Evolutionary conservation across 1,140 invertebrate genomes (phyloP), one percentile per base, ranked within the genome.

Genomic region (Drosophila auraria): DNA sequence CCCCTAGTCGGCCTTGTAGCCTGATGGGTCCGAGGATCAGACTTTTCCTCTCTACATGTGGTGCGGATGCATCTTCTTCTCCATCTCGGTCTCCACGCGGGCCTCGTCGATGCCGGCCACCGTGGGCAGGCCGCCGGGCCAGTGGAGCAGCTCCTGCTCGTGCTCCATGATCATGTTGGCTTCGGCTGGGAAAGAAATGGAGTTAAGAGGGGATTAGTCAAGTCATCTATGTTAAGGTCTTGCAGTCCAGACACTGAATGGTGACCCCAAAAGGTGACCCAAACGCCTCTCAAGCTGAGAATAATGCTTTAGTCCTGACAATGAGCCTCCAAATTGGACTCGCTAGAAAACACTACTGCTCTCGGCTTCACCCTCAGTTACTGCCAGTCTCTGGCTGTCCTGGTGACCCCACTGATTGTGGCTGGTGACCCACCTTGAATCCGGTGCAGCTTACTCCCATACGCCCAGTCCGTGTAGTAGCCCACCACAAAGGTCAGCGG

Each of bases 131-230:
- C 96, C 96, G 51, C 95, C 95, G 2, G 96, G 96, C 79, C 96
- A 93, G 62, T 95, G 94, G 5, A 97, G 86, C 49, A 96, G 87
- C 44, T 96, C 95, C 36, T 93, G 91, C 89, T 97, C 96, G 83
- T 96, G 95, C 60, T 96, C 95, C 93, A 97, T 94, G 56, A 97
- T 96, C 90, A 96, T 96, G 91, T 97, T 96, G 40, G 96, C 96
- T 94, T 97, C 96, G 92, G 94, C 96, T 97, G 74, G 49, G 93
- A 93, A n/a, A 9, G 5, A 53, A 11, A 47, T n/a, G 12, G 33
- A 11, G 30, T 30, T 8, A 1, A 6, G 1, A 3, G 12, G 15
- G n/a, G n/a, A 23, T 25, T 17, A 15, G 14, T 36, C 3, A n/a
- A n/a, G n/a, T n/a, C n/a, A n/a, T n/a, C n/a, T n/a, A n/a, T n/a